Evolutionary conservation across 2,888 invertebrate genomes (phyloP).

Genomic region (Yponomeuta evonymella): DNA sequence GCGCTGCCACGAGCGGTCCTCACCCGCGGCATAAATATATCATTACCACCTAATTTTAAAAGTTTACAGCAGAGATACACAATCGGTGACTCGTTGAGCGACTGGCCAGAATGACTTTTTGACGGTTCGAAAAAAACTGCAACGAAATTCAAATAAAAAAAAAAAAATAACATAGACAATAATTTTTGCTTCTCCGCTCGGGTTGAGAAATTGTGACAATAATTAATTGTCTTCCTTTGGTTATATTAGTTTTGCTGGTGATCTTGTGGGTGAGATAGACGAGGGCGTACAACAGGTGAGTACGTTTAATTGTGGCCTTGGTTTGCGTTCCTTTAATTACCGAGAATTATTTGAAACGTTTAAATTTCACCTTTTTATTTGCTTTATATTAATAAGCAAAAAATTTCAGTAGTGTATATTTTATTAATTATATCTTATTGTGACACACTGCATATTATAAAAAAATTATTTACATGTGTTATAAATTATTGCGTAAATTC

Average conservation of each 20-base stretch:
- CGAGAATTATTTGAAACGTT: too few relatives aligned
- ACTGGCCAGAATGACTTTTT: constrained; percentile 10
- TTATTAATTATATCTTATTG: too few relatives aligned
- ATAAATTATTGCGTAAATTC: too few relatives aligned
- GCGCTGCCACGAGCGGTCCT: constrained; percentile 25
- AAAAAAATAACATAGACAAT: neutral
- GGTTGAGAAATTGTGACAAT: neutral
- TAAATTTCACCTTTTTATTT: too few relatives aligned
- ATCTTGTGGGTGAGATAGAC: neutral
- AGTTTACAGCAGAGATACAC: constrained; percentile 21
- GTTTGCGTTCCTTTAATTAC: too few relatives aligned
- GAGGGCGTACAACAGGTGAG: constrained; percentile 11
- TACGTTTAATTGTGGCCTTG: neutral
- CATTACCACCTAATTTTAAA: constrained; percentile 18
- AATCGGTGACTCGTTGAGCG: constrained; percentile 5
- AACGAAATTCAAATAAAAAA: neutral
- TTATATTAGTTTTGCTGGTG: neutral
- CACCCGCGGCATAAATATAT: constrained; percentile 28
- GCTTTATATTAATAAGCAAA: too few relatives aligned
- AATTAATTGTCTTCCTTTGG: neutral
- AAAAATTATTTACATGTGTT: too few relatives aligned
- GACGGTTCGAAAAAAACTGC: neutral
- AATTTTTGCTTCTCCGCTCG: neutral
- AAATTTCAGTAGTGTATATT: too few relatives aligned
- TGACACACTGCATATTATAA: too few relatives aligned